A percentile compares a stretch with the other conserved stretches of the same genome.
These are phyloP conservation scores for Nemopilema nomurai DNA, from an alignment of 30 jellyfish, hydroid and myxozoan genomes.

Conservation along the genomic window DNA sequence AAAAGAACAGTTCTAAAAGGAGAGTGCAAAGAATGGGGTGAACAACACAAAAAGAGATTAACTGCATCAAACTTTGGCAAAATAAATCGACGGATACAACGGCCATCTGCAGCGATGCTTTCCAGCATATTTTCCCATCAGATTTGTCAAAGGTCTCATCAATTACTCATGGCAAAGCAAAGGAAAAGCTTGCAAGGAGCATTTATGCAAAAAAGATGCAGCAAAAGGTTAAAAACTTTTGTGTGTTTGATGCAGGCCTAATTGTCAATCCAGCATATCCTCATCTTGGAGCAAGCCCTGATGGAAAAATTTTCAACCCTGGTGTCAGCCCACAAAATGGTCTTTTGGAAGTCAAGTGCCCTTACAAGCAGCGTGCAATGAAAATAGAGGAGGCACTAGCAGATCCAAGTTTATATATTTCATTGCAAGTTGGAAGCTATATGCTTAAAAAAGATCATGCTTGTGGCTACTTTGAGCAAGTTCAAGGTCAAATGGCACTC, in stretches of 20 bases:
- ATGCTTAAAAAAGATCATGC: constrained; percentile 13
- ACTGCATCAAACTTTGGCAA: constrained; percentile 23
- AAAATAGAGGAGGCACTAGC: constrained; percentile 26
- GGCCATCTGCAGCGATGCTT: constrained; percentile 20
- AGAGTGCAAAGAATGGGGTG: constrained; percentile 23
- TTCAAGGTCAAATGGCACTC: constrained; percentile 21
- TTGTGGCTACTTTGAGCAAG: constrained; percentile 17
- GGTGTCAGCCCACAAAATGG: constrained; percentile 3
- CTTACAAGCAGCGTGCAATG: constrained; percentile 13
- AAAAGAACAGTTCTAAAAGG: constrained; percentile 16
- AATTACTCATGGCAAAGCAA: constrained; percentile 11
- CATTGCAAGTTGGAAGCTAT: constrained; percentile 1
- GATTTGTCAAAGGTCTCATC: not conserved
- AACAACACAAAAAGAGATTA: constrained; percentile 10
- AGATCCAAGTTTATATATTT: constrained; percentile 13
- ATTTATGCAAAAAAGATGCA: constrained; percentile 2
- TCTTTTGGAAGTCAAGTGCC: constrained; percentile 27
- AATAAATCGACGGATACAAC: constrained; percentile 18
- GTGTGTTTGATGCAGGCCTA: constrained; percentile 1
- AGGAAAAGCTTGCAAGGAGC: constrained; percentile 6
- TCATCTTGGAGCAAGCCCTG: constrained; percentile 19
- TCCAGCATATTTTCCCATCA: not conserved
- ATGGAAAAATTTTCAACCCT: constrained; percentile 21
- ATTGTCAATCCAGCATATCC: not conserved
- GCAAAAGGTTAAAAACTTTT: not conserved